A percentile compares a stretch with the other conserved stretches of the same genome.
These are phyloP conservation scores for Amphiura filiformis DNA, from an alignment of 35 echinoderm and acorn worm genomes.

Conservation along the genomic window DNA sequence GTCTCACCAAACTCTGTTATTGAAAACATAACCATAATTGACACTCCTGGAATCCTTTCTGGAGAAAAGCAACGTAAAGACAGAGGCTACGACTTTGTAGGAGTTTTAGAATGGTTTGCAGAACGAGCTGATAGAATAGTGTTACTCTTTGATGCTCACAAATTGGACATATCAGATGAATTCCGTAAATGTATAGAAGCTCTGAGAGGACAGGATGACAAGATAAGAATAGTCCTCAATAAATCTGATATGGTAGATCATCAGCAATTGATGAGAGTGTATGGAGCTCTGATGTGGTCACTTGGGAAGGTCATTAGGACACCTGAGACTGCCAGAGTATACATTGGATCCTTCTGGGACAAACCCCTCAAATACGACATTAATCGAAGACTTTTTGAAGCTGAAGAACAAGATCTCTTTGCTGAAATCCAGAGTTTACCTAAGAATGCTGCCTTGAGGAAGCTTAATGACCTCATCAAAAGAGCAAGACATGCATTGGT, in stretches of 20 bases:
- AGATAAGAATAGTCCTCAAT: slow-evolving; percentile 96
- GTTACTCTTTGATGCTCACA: slow-evolving; percentile 99
- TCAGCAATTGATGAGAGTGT: slow-evolving; percentile 81
- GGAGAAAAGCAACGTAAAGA: slow-evolving; percentile 95
- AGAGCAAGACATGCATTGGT: slow-evolving; percentile 96
- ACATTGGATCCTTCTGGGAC: slow-evolving; percentile 99
- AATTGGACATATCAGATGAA: slow-evolving; percentile 98
- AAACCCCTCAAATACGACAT: slow-evolving; percentile 76
- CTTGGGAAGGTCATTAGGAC: slow-evolving; percentile 85
- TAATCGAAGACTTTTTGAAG: slow-evolving; percentile 90
- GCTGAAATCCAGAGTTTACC: slow-evolving; percentile 88
- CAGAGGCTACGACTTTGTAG: slow-evolving; percentile 94
- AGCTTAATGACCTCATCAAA: slow-evolving; percentile 97
- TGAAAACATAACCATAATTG: slow-evolving; percentile 93
- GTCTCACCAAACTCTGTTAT: slow-evolving; percentile 59
- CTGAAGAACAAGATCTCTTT: slow-evolving; percentile 89
- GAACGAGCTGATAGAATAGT: slow-evolving; percentile 94
- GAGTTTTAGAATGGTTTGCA: slow-evolving; percentile 94
- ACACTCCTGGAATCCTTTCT: slow-evolving; percentile 94
- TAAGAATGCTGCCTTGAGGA: slow-evolving; percentile 84
- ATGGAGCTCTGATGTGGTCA: slow-evolving; percentile 97
- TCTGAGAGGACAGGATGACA: slow-evolving; percentile 84
- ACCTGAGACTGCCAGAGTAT: slow-evolving; percentile 87
- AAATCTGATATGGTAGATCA: slow-evolving; percentile 98
- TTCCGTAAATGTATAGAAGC: slow-evolving; percentile 82